Conservation (phyloP, 2,888 invertebrate species). For the Drosophila aldrichi region DNA sequence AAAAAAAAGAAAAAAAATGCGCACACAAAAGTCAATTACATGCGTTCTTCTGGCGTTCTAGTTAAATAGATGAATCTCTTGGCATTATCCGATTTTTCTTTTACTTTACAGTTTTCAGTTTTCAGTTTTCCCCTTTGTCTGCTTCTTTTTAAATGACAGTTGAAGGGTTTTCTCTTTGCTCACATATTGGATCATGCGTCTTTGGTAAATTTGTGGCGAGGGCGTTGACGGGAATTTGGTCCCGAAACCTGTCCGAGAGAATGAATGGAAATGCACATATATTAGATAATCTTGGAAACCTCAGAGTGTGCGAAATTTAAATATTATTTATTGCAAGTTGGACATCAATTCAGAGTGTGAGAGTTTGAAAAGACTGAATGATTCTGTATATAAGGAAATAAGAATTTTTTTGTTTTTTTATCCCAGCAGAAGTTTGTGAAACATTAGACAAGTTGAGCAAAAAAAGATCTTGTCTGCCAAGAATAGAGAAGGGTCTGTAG, state of each 20-base stretch:
- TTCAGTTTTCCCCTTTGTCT: conserved; percentile 40
- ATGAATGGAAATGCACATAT: background rate
- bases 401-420: background rate
- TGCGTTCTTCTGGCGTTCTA: conserved; percentile 62
- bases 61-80: conserved; percentile 26
- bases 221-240: conserved; percentile 48
- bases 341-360: too few relatives aligned
- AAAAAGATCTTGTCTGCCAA: conserved; percentile 15
- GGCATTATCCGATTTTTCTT: conserved; percentile 58
- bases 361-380: background rate
- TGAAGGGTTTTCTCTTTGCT: conserved; percentile 58
- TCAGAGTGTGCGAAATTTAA: background rate
- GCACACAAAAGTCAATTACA: conserved; percentile 83
- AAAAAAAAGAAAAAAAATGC: conserved; percentile 40
- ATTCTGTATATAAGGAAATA: too few relatives aligned
- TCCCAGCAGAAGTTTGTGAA: conserved; percentile 1
- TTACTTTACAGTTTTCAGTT: conserved; percentile 46
- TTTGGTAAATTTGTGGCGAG: conserved; percentile 15
- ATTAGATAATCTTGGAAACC: background rate
- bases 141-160: conserved; percentile 30
- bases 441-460: background rate
- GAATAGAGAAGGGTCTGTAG: conserved; percentile 19
- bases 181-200: conserved; percentile 23
- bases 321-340: background rate
- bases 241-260: background rate